Conservation (phyloP, 1,140 invertebrate species). For the Gryon sp. region DNA sequence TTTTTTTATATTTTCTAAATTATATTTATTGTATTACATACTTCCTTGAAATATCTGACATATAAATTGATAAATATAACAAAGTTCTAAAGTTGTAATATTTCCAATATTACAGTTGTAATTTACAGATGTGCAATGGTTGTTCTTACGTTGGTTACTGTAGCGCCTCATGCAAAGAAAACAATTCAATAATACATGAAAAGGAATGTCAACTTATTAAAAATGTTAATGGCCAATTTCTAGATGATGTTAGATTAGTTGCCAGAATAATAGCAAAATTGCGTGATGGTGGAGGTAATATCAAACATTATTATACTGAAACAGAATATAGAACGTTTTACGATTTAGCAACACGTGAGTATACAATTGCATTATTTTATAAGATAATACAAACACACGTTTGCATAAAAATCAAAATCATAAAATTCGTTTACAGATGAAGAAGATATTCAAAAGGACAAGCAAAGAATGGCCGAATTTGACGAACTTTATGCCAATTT, state of each 20-base stretch:
- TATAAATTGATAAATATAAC: too few relatives aligned
- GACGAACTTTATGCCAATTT: background rate
- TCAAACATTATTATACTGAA: background rate
- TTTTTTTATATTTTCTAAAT: background rate
- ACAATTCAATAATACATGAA: background rate
- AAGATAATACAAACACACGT: background rate
- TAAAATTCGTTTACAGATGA: background rate
- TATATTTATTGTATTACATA: too few relatives aligned
- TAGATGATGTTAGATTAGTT: background rate
- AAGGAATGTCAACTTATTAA: background rate
- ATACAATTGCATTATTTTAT: background rate
- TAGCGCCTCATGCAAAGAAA: background rate
- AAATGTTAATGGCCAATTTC: background rate
- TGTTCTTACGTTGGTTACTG: background rate
- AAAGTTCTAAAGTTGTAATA: background rate
- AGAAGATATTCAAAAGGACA: background rate
- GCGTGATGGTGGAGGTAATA: background rate
- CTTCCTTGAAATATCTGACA: too few relatives aligned
- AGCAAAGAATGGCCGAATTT: slow-evolving; percentile 6
- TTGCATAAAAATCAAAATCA: background rate
- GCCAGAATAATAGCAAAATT: background rate
- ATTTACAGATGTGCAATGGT: background rate
- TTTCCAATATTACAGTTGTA: background rate
- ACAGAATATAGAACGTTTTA: slow-evolving; percentile 3
- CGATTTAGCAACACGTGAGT: background rate